Evolutionary conservation across 2,797 vertebrate genomes (phyloP).

Genomic region (Lycodopsis pacificus): DNA sequence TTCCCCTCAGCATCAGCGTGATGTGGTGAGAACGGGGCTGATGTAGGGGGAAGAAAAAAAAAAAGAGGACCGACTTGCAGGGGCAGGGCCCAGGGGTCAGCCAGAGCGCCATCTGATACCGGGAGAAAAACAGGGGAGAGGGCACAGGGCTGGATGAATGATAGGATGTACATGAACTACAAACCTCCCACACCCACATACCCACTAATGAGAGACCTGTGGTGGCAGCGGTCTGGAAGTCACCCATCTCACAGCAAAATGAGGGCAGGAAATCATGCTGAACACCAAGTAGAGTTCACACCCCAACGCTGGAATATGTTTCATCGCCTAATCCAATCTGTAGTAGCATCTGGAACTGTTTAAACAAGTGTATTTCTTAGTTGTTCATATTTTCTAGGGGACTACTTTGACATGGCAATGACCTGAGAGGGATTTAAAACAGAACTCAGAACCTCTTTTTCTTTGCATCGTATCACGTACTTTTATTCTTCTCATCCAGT

Average conservation of each 20-base stretch:
- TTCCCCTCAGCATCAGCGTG: conserved; percentile 81
- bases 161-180: conserved; percentile 57
- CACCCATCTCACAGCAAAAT: conserved; percentile 69
- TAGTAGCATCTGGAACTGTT: conserved; percentile 77
- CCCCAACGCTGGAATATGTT: conserved; percentile 64
- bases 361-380: conserved; percentile 71
- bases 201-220: conserved; percentile 71
- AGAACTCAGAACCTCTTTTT: conserved; percentile 49
- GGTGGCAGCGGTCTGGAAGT: conserved; percentile 69
- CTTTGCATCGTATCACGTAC: conserved; percentile 45
- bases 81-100: conserved; percentile 69
- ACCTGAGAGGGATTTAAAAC: conserved; percentile 63
- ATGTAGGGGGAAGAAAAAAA: conserved; percentile 43
- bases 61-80: conserved; percentile 53
- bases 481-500: conserved; percentile 42
- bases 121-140: conserved; percentile 60
- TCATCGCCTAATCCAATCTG: conserved; percentile 72
- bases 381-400: conserved; percentile 61
- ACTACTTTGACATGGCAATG: conserved; percentile 63
- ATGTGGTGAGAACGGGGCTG: conserved; percentile 76
- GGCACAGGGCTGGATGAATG: conserved; percentile 50
- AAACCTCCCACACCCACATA: conserved; percentile 65
- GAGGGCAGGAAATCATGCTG: conserved; percentile 69
- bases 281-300: conserved; percentile 68
- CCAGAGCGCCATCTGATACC: conserved; percentile 69